These are phyloP conservation scores for Colletes collaris DNA, from an alignment of 2,888 invertebrate species.

Conservation along the genomic window DNA sequence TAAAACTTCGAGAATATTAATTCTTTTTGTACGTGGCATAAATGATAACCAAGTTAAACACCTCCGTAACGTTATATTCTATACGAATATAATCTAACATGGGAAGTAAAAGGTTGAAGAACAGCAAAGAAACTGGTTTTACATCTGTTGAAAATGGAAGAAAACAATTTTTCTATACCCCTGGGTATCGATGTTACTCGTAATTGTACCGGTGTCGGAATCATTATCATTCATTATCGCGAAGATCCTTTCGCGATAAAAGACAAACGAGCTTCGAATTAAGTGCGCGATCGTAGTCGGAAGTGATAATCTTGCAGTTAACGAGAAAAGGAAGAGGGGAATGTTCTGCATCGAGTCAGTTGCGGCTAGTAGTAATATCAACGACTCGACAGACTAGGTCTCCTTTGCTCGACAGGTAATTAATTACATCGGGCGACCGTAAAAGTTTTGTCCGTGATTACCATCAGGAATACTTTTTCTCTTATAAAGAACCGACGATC, in stretches of 20 bases:
- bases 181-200: background rate
- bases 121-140: too few species aligned
- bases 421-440: slow-evolving; percentile 49
- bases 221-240: slow-evolving; percentile 17
- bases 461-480: slow-evolving; percentile 8
- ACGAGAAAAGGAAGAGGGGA: slow-evolving; percentile 14
- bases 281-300: slow-evolving; percentile 4
- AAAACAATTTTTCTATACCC: background rate
- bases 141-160: too few species aligned
- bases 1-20: too few species aligned
- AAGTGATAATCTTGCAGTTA: slow-evolving; percentile 13
- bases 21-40: too few species aligned
- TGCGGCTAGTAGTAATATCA: slow-evolving; percentile 58
- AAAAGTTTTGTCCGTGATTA: slow-evolving; percentile 48
- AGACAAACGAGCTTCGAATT: slow-evolving; percentile 16
- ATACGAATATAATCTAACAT: too few species aligned
- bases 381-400: slow-evolving; percentile 29
- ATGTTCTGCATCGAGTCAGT: slow-evolving; percentile 28
- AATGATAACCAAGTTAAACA: too few species aligned
- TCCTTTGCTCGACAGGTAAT: slow-evolving; percentile 66
- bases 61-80: too few species aligned
- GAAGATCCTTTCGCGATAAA: background rate
- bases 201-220: background rate
- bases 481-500: background rate
- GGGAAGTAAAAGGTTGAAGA: too few species aligned